Base-by-base conservation (phyloP, 2,113 vertebrate species). In the Salvator merianae region DNA sequence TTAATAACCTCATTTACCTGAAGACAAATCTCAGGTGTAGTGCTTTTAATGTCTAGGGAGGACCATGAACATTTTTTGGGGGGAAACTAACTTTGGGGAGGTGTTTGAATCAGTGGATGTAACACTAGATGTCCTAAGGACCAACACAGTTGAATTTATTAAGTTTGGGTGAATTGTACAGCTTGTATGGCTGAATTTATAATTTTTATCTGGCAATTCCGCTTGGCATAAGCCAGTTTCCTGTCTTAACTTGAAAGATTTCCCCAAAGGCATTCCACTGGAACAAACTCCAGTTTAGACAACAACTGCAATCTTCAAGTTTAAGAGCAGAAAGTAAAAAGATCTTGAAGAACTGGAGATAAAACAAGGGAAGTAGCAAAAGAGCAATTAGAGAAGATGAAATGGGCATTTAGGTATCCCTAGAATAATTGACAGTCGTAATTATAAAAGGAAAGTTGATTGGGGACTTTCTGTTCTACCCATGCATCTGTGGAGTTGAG, bases 401-500 rank as follows among this genome's bases (percentile, higher is more conserved):
- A 34, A 73, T 24, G 53, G 16, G 63, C 47, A 34, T 47, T 34
- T 43, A 59, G 36, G n/a, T 71, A 20, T 26, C 32, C 18, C 16
- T 9, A 32, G 36, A 14, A 36, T 66, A 84, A 59, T 1, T 20
- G 28, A 36, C 30, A 24, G 30, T 7, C 7, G n/a, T 62, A 50
- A 71, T 63, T 32, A 70, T 26, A 75, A 81, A 69, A 76, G 43
- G 7, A 40, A 66, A 62, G 4, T 40, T 40, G n/a, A 26, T 34
- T 38, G 34, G 9, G 43, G 20, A 28, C 62, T 43, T 80, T 70
- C 63, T 18, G 28, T 32, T 50, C 22, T 0, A 1, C 65, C 3
- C 10, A 53, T 70, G 59, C 84, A 77, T 0, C 36, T 86, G 79
- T 88, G 34, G 24, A 53, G 79, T 73, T 85, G 82, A 82, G 82